These are phyloP conservation scores for Spea multiplicata DNA, from an alignment of 2,113 vertebrate genomes.

Conservation along the genomic window DNA sequence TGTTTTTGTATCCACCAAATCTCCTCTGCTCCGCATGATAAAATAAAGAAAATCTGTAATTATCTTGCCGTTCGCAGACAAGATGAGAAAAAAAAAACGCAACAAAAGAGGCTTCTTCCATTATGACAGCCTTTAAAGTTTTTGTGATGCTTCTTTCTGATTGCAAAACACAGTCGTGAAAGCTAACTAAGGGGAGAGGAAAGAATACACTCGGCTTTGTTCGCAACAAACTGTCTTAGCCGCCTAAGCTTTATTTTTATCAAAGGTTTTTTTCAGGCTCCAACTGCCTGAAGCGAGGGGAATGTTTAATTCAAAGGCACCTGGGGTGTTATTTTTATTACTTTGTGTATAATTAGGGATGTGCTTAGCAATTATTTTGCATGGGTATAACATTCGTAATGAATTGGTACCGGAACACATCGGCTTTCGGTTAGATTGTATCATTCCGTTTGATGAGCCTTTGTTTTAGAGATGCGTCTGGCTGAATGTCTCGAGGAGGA, in stretches of 20 bases:
- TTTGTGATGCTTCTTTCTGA: slow-evolving; percentile 20
- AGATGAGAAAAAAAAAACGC: slow-evolving; percentile 1
- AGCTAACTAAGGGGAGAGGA: slow-evolving; percentile 29
- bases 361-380: slow-evolving; percentile 39
- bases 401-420: not conserved
- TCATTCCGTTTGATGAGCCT: not conserved
- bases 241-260: slow-evolving; percentile 9
- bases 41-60: slow-evolving; percentile 35
- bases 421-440: not conserved
- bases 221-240: slow-evolving; percentile 10
- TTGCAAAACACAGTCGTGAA: slow-evolving; percentile 22
- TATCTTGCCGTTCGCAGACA: slow-evolving; percentile 26
- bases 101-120: slow-evolving; percentile 34
- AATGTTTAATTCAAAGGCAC: slow-evolving; percentile 47
- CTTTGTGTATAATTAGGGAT: slow-evolving; percentile 41
- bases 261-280: slow-evolving; percentile 17
- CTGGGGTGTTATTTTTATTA: slow-evolving; percentile 39
- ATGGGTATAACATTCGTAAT: slow-evolving; percentile 22
- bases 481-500: too few relatives aligned
- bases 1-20: slow-evolving; percentile 9
- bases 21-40: slow-evolving; percentile 23
- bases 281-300: slow-evolving; percentile 14
- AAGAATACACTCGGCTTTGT: slow-evolving; percentile 2
- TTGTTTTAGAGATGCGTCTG: not conserved
- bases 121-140: slow-evolving; percentile 39